phyloP scores from a whole-genome alignment of 92 coral and sea anemone genomes.

The Epizoanthus illoricatus region DNA sequence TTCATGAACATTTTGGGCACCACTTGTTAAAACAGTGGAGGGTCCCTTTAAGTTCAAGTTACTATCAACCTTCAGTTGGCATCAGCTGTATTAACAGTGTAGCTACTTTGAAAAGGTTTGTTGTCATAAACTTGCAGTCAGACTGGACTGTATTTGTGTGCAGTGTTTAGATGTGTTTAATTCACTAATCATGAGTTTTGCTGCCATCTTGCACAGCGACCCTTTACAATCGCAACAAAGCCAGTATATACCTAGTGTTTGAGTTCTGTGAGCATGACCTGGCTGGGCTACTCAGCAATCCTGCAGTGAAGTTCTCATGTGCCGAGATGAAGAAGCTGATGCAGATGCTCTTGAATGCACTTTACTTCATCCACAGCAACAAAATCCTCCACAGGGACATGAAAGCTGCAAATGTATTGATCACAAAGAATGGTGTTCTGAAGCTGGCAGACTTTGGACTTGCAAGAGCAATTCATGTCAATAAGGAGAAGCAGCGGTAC shows the following conservation, averaged over 20 bases:
- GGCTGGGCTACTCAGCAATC: slow-evolving; percentile 97
- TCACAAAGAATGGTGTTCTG: slow-evolving; percentile 95
- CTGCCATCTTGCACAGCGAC: slow-evolving; percentile 61
- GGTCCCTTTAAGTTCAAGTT: no score
- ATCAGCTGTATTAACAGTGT: no score
- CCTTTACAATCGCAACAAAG: slow-evolving; percentile 96
- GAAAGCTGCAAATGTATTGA: slow-evolving; percentile 98
- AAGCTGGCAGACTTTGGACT: slow-evolving; percentile 98
- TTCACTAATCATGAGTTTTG: background rate
- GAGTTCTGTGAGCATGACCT: slow-evolving; percentile 99
- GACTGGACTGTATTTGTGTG: no score
- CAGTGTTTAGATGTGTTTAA: no score
- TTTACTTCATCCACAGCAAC: slow-evolving; percentile 98
- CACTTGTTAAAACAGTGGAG: no score
- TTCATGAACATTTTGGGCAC: no score
- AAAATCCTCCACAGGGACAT: slow-evolving; percentile 97
- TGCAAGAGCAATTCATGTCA: slow-evolving; percentile 92
- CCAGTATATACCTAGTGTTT: slow-evolving; percentile 96
- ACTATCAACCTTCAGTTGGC: no score
- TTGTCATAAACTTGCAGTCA: no score
- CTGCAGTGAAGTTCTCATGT: slow-evolving; percentile 80
- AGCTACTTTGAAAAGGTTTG: no score
- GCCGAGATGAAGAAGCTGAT: slow-evolving; percentile 93
- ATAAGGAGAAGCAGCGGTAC: slow-evolving; percentile 90
- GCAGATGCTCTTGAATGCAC: slow-evolving; percentile 96